Evolutionary conservation across 2,888 invertebrate genomes (phyloP).

Genomic region (Alentia gelatinosa): DNA sequence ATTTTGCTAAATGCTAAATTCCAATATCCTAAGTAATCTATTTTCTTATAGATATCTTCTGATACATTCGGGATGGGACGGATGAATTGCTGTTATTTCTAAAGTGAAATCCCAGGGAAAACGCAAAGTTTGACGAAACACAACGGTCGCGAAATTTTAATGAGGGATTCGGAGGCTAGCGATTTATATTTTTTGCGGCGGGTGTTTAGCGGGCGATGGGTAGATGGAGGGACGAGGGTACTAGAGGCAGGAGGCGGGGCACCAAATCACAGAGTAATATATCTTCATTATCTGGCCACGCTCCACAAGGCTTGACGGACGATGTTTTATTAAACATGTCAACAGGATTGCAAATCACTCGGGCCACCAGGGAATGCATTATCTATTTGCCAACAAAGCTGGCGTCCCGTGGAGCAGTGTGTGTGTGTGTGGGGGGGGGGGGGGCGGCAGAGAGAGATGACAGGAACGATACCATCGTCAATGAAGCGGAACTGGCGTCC

Average conservation of each 20-base stretch:
- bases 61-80: no score
- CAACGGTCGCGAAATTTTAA: no score
- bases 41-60: no score
- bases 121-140: no score
- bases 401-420: not conserved
- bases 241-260: not conserved
- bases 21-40: no score
- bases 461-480: not conserved
- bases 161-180: no score
- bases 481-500: not conserved
- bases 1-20: no score
- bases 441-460: no score
- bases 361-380: conserved; percentile 3
- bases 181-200: not conserved
- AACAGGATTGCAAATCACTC: conserved; percentile 43
- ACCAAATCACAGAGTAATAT: conserved; percentile 5
- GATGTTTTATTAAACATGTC: conserved; percentile 47
- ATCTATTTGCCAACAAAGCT: not conserved
- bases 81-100: no score
- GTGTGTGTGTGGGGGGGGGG: no score
- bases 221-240: no score
- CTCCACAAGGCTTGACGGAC: conserved; percentile 6
- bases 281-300: conserved; percentile 32
- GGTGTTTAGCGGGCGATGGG: not conserved
- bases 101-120: no score